These are phyloP conservation scores for Dendrocincla fuliginosa DNA, from an alignment of 2,797 vertebrate genomes.

Conservation along the genomic window DNA sequence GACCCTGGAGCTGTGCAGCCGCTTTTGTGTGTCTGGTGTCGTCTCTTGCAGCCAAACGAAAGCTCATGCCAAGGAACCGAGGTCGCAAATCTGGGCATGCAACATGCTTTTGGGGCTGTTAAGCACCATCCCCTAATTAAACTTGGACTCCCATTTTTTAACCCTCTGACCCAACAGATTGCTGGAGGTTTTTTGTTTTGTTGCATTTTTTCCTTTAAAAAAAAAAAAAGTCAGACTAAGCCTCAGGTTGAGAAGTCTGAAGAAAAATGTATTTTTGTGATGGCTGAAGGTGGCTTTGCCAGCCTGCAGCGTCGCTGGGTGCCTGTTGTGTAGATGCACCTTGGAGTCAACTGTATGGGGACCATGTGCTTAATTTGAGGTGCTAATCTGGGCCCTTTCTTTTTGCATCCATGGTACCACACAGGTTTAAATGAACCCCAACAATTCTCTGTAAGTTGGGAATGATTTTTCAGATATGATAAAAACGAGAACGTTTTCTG, in stretches of 20 bases:
- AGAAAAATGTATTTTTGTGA: not conserved
- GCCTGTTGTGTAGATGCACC: accelerated
- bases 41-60: conserved; percentile 39
- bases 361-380: not conserved
- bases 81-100: conserved; percentile 27
- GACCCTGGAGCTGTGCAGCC: conserved; percentile 34
- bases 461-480: not conserved
- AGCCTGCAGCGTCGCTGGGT: not conserved
- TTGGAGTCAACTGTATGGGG: not conserved
- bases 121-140: conserved; percentile 41
- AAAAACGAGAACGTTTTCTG: not conserved
- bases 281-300: not conserved
- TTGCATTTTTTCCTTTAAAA: not conserved
- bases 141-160: not conserved
- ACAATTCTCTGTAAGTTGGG: not conserved
- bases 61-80: conserved; percentile 13
- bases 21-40: conserved; percentile 18
- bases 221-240: not conserved
- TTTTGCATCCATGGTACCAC: not conserved
- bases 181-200: not conserved
- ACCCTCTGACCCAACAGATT: not conserved
- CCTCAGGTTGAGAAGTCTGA: not conserved
- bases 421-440: not conserved
- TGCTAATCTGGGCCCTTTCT: not conserved
- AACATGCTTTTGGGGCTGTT: not conserved